Evolutionary conservation across 1,140 invertebrate genomes (phyloP).

Genomic region (Zaprionus vittiger): DNA sequence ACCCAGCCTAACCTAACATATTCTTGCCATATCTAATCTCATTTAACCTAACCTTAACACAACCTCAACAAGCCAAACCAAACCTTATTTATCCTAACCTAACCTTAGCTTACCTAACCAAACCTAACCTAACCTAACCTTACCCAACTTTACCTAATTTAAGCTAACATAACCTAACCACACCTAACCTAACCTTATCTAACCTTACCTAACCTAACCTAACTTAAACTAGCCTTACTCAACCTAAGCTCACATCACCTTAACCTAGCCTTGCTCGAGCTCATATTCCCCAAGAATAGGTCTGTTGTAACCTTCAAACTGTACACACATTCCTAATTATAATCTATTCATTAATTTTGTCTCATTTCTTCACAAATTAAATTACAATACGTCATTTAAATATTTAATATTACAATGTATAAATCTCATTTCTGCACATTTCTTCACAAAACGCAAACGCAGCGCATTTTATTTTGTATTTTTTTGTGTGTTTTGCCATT

Average conservation of each 20-base stretch:
- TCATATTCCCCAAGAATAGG: not conserved
- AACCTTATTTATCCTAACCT: not conserved
- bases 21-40: not conserved
- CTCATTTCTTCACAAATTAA: too few relatives aligned
- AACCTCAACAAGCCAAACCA: not conserved
- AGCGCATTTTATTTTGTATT: constrained; percentile 15
- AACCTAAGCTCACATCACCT: not conserved
- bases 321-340: not conserved
- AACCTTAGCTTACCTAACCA: not conserved
- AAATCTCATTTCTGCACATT: not conserved
- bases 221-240: not conserved
- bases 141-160: not conserved
- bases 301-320: too few relatives aligned
- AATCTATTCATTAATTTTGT: not conserved
- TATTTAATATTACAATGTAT: too few relatives aligned
- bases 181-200: not conserved
- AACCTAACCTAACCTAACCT: not conserved
- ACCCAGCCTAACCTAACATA: not conserved
- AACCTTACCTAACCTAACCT: not conserved
- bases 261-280: not conserved
- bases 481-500: not conserved
- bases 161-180: not conserved
- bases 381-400: too few relatives aligned
- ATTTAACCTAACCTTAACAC: not conserved
- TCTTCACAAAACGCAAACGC: constrained; percentile 29